Percentiles rank a stretch among this genome's conserved stretches.
Conservation (phyloP, 92 coral and sea anemone species). For the Zoanthus sansibaricus region DNA sequence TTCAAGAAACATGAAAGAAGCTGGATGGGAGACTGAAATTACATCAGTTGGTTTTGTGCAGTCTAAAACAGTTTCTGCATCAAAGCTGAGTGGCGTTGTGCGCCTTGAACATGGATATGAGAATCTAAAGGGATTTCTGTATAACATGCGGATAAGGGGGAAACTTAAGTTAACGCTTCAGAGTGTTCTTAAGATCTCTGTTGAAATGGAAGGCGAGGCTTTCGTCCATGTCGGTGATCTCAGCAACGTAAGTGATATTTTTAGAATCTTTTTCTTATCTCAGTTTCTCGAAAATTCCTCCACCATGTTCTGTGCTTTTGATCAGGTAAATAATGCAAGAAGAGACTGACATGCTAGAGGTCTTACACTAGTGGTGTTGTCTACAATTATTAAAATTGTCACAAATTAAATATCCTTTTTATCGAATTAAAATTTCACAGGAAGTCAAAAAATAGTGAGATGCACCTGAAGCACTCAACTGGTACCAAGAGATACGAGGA, state of each 20-base stretch:
- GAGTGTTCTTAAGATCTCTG: background rate
- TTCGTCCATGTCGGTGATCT: background rate
- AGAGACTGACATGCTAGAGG: no score
- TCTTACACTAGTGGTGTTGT: no score
- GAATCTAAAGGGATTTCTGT: slow-evolving; percentile 13
- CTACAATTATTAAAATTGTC: no score
- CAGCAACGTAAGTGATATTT: background rate
- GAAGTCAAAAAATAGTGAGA: no score
- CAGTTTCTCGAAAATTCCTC: no score
- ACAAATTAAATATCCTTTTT: no score
- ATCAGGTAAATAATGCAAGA: no score
- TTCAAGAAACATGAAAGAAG: slow-evolving; percentile 40
- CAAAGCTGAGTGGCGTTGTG: slow-evolving; percentile 9
- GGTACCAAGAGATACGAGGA: no score
- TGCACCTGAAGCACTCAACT: no score
- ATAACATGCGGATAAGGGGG: slow-evolving; percentile 48
- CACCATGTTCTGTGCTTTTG: no score
- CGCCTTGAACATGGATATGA: background rate
- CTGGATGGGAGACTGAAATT: slow-evolving; percentile 22
- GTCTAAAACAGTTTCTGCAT: background rate
- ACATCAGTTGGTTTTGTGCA: slow-evolving; percentile 41
- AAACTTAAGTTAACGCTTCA: background rate
- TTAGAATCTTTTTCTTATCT: no score
- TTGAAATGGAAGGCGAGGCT: slow-evolving; percentile 13
- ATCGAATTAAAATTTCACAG: no score